Evolutionary conservation across 23 tunicate species (phyloP).

Genomic region (Halocynthia roretzi): DNA sequence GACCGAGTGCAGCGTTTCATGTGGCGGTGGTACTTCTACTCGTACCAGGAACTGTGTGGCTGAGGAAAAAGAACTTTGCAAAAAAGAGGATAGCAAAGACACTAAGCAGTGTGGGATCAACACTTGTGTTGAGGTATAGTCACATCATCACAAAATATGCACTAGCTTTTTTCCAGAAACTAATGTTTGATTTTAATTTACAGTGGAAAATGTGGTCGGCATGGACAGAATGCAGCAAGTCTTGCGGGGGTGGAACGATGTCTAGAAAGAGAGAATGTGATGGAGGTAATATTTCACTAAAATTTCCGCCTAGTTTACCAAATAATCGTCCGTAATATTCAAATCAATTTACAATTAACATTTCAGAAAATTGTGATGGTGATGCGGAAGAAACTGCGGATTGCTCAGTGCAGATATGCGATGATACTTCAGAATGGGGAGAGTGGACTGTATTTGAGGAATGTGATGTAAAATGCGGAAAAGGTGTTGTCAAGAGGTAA

Average conservation of each 20-base stretch:
- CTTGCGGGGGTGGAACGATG: conserved; percentile 56
- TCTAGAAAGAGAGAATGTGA: conserved; percentile 36
- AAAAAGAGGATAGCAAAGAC: too few relatives aligned
- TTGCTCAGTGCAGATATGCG: conserved; percentile 10
- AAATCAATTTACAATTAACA: too few relatives aligned
- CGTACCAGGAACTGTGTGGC: neutral
- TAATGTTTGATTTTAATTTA: too few relatives aligned
- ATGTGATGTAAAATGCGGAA: conserved; percentile 54
- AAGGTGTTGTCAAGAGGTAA: conserved; percentile 9
- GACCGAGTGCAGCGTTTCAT: conserved; percentile 5
- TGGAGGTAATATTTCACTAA: too few relatives aligned
- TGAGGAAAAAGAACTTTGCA: too few relatives aligned
- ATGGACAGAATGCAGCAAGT: conserved; percentile 67
- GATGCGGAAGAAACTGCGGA: neutral
- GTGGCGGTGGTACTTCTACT: conserved; percentile 9
- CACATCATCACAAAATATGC: too few relatives aligned
- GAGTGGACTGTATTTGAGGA: conserved; percentile 13
- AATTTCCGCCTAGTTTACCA: too few relatives aligned
- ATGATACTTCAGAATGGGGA: conserved; percentile 37
- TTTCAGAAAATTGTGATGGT: neutral
- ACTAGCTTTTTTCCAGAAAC: too few relatives aligned
- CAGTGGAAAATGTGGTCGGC: conserved; percentile 23
- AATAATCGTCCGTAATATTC: too few relatives aligned
- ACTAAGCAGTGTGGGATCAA: too few relatives aligned
- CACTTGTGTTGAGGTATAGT: too few relatives aligned